Percentiles rank a stretch among this genome's conserved stretches.
phyloP scores from a whole-genome alignment of 2,888 invertebrate species.

The Parascotia fuliginaria region DNA sequence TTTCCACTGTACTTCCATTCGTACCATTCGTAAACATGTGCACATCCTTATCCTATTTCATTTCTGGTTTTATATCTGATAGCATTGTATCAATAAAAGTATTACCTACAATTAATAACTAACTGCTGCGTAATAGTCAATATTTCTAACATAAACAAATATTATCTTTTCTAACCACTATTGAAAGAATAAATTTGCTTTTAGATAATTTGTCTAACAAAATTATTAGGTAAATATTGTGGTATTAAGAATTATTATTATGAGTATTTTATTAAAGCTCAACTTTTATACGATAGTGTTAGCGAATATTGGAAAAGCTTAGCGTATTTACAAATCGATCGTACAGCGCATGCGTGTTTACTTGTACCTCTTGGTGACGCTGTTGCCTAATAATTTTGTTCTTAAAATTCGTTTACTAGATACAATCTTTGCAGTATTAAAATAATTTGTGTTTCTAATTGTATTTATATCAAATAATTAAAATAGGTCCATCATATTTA shows the following conservation, averaged over 20 bases:
- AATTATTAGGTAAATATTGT: neutral
- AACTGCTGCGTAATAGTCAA: neutral
- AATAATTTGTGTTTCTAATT: no score
- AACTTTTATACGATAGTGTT: conserved; percentile 16
- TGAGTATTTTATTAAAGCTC: conserved; percentile 9
- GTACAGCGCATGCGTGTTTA: conserved; percentile 66
- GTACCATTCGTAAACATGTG: neutral
- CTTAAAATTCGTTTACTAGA: neutral
- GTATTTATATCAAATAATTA: no score
- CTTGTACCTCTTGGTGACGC: conserved; percentile 31
- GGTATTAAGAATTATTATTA: no score
- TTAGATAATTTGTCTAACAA: neutral
- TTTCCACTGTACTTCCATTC: neutral
- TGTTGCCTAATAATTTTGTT: neutral
- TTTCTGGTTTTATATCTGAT: neutral
- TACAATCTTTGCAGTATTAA: no score
- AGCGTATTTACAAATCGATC: conserved; percentile 68
- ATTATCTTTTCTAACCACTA: no score
- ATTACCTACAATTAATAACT: neutral
- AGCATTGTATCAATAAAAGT: neutral
- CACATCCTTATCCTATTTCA: neutral
- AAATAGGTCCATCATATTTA: no score
- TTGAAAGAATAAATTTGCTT: no score
- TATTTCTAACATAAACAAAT: no score
- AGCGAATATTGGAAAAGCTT: conserved; percentile 57